Base-by-base conservation (phyloP, 2,888 invertebrate genomes). In the Hipparchia sbordonii region DNA sequence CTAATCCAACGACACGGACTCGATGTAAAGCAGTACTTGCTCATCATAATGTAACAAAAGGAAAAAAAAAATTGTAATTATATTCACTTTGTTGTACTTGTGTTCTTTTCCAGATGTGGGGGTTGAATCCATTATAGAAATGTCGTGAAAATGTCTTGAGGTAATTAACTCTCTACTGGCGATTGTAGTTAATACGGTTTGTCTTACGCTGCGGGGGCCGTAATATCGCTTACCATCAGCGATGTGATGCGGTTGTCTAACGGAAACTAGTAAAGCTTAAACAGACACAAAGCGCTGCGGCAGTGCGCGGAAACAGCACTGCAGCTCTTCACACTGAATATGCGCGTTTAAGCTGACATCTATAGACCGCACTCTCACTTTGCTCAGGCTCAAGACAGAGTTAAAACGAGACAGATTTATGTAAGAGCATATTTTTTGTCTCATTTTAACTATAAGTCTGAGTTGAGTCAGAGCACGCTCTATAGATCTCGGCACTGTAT, bases 11-110 rank as follows among this genome's bases (percentile, higher is more conserved):
- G 74, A 72, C 74, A 71, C 88, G 93, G 93, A 92, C 93, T 93
- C 87, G 87, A 91, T 93, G 93, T 92, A 92, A 92, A 93, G 85
- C 92, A 91, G 93, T 87, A 85, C 89, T 87, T 87, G 86, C 81
- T 86, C 83, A 70, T 85, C 83, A 85, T 79, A 79, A 74, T 82
- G 74, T 63, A 63, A 56, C 13, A 54, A 81, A 79, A 80, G 72
- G 72, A 76, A 72, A 75, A 77, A 78, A 77, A 78, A 75, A 76
- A 75, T 75, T 79, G 74, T 80, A 84, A 88, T 87, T 87, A 85
- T 93, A 92, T 92, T 93, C 89, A 93, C 90, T 90, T 92, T 93
- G 93, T 93, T 93, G 93, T 93, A 93, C 93, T 93, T 93, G 93
- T 93, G 93, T 93, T 93, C 93, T 93, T 93, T 93, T 93, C 88